Percentiles rank a stretch among this genome's conserved stretches.
Evolutionary conservation across 1,140 invertebrate genomes (phyloP).

Genomic region (Chionoecetes opilio): DNA sequence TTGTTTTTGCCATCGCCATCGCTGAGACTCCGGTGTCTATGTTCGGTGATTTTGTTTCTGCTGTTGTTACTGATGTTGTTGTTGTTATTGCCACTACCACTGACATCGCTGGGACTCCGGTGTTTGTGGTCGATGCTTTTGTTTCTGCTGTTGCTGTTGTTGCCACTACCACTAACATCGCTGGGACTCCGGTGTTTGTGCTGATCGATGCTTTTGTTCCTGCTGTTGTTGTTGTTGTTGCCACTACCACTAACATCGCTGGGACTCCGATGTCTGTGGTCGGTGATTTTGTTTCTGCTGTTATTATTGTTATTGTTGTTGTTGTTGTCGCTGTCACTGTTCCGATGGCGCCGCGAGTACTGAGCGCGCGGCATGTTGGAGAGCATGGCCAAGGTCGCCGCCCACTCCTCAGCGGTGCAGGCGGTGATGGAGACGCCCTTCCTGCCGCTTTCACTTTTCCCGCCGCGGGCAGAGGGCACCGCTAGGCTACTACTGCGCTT

Average conservation of each 20-base stretch:
- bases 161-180: too few species aligned
- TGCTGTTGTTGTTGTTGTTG: too few species aligned
- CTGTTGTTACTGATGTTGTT: too few species aligned
- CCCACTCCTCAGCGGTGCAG: background rate
- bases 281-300: background rate
- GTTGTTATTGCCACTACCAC: too few species aligned
- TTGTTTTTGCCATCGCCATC: background rate
- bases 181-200: too few species aligned
- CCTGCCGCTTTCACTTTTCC: background rate
- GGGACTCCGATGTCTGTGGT: background rate
- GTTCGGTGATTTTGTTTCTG: too few species aligned
- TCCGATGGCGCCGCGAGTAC: background rate
- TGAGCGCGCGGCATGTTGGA: slow-evolving; percentile 38
- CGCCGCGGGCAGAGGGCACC: background rate
- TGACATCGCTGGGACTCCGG: too few species aligned
- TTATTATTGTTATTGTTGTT: background rate
- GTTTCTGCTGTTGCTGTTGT: too few species aligned
- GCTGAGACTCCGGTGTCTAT: too few species aligned
- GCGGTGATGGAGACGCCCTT: background rate
- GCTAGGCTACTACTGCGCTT: slow-evolving; percentile 8
- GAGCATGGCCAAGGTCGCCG: background rate
- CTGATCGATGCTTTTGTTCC: too few species aligned
- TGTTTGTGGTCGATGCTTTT: too few species aligned
- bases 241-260: background rate
- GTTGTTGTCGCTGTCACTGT: background rate